Evolutionary conservation across 2,113 vertebrate genomes (phyloP).

Genomic region (Lichenostomus cassidix): DNA sequence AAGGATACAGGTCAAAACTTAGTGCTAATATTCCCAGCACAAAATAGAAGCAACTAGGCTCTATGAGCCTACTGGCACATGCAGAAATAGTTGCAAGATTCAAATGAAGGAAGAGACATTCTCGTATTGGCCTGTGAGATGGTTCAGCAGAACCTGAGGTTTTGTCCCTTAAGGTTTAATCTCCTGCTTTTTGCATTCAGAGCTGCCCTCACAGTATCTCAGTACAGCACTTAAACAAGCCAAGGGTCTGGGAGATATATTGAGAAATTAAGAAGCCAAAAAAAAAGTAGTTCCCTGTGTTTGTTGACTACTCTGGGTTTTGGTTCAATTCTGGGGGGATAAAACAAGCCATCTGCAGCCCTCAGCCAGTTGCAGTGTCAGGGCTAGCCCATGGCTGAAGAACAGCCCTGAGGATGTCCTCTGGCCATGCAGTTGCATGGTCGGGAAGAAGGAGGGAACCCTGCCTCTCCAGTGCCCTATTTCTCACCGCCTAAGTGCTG

Average conservation of each 20-base stretch:
- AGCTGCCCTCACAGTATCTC: not conserved
- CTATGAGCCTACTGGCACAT: not conserved
- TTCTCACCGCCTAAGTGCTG: not conserved
- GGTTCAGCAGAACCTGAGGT: not conserved
- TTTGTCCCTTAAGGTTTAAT: not conserved
- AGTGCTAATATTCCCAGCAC: not conserved
- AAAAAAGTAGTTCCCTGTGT: not conserved
- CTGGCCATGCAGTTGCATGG: accelerated
- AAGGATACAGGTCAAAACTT: not conserved
- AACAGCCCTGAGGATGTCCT: too few relatives aligned
- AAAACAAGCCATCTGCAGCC: accelerated
- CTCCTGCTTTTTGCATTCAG: not conserved
- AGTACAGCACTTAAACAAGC: not conserved
- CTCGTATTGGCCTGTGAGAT: not conserved
- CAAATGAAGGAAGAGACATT: not conserved
- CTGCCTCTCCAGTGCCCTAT: not conserved
- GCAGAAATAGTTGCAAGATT: not conserved
- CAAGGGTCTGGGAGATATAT: not conserved
- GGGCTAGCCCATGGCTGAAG: too few relatives aligned
- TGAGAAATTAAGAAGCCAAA: not conserved
- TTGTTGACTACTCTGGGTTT: not conserved
- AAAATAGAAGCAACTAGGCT: not conserved
- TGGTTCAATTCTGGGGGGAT: not conserved
- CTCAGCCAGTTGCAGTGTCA: not conserved
- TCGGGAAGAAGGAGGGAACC: not conserved